Evolutionary conservation across 2,888 invertebrate species (phyloP), one percentile per base, ranked within the genome.

Genomic region (Drosophila gaucha): DNA sequence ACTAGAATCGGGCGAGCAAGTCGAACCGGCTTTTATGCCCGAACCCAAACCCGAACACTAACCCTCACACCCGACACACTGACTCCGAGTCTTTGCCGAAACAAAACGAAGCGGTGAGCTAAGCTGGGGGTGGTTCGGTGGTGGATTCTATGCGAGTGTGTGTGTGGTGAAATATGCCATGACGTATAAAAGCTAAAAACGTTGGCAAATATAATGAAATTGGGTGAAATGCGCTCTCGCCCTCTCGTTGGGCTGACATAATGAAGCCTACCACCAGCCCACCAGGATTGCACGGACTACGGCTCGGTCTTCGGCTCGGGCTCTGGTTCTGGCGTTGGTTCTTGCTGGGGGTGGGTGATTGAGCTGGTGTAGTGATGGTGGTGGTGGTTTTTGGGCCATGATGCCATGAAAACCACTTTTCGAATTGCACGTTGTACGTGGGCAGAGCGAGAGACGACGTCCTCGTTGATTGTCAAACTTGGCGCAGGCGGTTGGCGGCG

Each of bases 171-270:
- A 82, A 86, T 86, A 83, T 88, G 85, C 85, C 88, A 84, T 88
- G 88, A 86, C 88, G 87, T 89, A 85, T 78, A 89, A 82, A 86
- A 88, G 88, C 89, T 88, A 84, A 88, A 88, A 86, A 84, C 83
- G 86, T 76, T 86, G 83, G 89, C 74, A 85, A 87, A 87, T 80
- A 88, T 88, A 88, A 89, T 89, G 87, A 88, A 88, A 88, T 88
- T 88, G 87, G 87, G 87, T 89, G 87, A 88, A 88, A 88, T 83
- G 83, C 73, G 65, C 60, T 63, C 67, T 63, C 63, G 24, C 60
- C 33, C 51, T 44, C 54, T 28, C 49, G 50, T 41, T 54, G 73
- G 72, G 68, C 89, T 86, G 87, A 84, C 89, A 89, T 87, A 86
- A 89, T 89, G 86, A 87, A 89, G 79, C 82, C 82, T 87, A 82